These are phyloP conservation scores for Apodemia hepburni DNA, from an alignment of 2,888 invertebrate genomes.

Conservation along the genomic window DNA sequence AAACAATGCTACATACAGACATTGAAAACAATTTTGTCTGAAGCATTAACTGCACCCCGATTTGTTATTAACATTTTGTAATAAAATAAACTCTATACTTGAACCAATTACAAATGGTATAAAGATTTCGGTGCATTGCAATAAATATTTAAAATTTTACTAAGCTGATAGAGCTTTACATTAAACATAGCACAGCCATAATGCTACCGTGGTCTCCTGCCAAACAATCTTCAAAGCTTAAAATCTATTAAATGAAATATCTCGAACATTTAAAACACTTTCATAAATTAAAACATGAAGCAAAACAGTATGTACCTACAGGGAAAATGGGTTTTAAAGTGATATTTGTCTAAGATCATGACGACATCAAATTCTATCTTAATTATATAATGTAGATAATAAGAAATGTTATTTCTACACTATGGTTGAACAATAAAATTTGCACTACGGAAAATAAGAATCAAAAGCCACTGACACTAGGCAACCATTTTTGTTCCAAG, in stretches of 20 bases:
- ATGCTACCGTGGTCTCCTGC: constrained; percentile 50
- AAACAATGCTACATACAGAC: constrained; percentile 56
- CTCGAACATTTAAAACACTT: constrained; percentile 42
- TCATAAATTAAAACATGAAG: constrained; percentile 44
- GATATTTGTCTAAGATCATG: constrained; percentile 14
- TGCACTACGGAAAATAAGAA: constrained; percentile 5
- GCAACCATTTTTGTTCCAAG: no score
- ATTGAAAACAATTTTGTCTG: constrained; percentile 52
- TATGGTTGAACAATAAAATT: constrained; percentile 3
- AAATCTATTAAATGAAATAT: constrained; percentile 8
- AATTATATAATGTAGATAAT: constrained; percentile 8
- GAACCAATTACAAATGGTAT: constrained; percentile 14
- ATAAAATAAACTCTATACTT: constrained; percentile 16
- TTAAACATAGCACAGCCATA: constrained; percentile 59
- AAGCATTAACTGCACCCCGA: constrained; percentile 46
- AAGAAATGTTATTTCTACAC: constrained; percentile 5
- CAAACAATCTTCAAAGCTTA: constrained; percentile 32
- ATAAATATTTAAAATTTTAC: constrained; percentile 24
- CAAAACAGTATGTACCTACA: constrained; percentile 39
- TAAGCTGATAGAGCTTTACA: constrained; percentile 31
- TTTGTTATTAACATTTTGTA: constrained; percentile 11
- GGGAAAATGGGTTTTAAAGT: constrained; percentile 36
- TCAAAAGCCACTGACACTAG: neutral
- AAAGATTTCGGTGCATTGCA: constrained; percentile 16
- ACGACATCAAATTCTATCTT: constrained; percentile 25